These are phyloP conservation scores for Cheilosia vulpina DNA, from an alignment of 2,888 invertebrate genomes.

Conservation along the genomic window DNA sequence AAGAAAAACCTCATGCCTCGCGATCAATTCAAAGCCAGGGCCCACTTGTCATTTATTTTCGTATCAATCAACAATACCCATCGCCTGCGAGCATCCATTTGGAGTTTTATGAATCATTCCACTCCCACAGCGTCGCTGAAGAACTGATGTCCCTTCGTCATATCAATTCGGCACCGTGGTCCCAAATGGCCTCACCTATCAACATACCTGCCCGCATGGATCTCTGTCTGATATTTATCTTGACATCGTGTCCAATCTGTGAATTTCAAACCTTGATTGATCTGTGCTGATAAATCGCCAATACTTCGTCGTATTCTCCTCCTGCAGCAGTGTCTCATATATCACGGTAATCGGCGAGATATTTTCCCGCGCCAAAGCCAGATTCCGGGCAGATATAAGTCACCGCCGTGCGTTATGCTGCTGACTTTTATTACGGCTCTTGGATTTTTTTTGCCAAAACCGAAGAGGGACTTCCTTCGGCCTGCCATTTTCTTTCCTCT, in stretches of 20 bases:
- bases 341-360: slow-evolving; percentile 70
- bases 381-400: slow-evolving; percentile 62
- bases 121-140: background rate
- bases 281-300: slow-evolving; percentile 48
- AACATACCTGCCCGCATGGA: slow-evolving; percentile 36
- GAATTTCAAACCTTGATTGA: slow-evolving; percentile 51
- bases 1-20: slow-evolving; percentile 1
- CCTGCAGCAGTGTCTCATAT: slow-evolving; percentile 22
- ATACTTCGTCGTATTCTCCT: slow-evolving; percentile 10
- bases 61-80: slow-evolving; percentile 28
- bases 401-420: slow-evolving; percentile 64
- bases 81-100: background rate
- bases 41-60: slow-evolving; percentile 36
- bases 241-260: slow-evolving; percentile 56
- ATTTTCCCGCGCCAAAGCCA: slow-evolving; percentile 65
- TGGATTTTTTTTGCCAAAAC: slow-evolving; percentile 45
- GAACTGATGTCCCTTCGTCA: slow-evolving; percentile 38
- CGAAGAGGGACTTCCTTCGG: slow-evolving; percentile 18
- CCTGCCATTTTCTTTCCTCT: background rate
- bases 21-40: background rate
- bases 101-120: slow-evolving; percentile 23
- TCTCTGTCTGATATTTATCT: slow-evolving; percentile 49
- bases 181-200: slow-evolving; percentile 51
- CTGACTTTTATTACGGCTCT: slow-evolving; percentile 66
- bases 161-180: slow-evolving; percentile 46